These are phyloP conservation scores for Aphis craccivora DNA, from an alignment of 1,140 invertebrate species.

Conservation along the genomic window DNA sequence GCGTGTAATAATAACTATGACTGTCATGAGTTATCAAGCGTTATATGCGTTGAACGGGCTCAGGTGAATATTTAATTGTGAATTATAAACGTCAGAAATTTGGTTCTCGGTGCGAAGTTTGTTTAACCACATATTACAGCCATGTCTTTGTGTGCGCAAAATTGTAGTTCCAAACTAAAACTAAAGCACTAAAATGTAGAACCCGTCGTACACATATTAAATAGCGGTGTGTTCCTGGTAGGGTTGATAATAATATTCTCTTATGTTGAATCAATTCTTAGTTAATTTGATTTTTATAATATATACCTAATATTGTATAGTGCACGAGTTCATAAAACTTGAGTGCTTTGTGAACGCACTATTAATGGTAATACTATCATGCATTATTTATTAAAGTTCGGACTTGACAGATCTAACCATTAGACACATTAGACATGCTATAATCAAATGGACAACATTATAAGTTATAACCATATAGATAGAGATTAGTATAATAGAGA, in stretches of 20 bases:
- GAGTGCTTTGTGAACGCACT: background rate
- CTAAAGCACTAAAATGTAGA: conserved; percentile 19
- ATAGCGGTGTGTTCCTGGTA: background rate
- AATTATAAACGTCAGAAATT: conserved; percentile 21
- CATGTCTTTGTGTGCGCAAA: background rate
- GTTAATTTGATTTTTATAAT: background rate
- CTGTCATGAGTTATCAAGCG: background rate
- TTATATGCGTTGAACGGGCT: background rate
- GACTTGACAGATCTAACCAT: background rate
- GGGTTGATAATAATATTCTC: background rate
- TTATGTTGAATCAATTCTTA: background rate
- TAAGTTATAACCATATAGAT: too few species aligned
- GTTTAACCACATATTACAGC: background rate
- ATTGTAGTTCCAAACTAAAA: background rate
- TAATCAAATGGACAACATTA: background rate
- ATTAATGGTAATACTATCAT: background rate
- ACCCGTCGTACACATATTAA: background rate
- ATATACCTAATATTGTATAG: background rate
- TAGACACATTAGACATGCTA: background rate
- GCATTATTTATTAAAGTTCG: background rate
- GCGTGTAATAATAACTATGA: background rate
- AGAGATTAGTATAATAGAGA: background rate
- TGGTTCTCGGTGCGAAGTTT: background rate
- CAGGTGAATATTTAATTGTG: conserved; percentile 30
- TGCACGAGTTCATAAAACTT: background rate